phyloP scores from a whole-genome alignment of 2,888 invertebrate species.

The Chloromyia formosa region DNA sequence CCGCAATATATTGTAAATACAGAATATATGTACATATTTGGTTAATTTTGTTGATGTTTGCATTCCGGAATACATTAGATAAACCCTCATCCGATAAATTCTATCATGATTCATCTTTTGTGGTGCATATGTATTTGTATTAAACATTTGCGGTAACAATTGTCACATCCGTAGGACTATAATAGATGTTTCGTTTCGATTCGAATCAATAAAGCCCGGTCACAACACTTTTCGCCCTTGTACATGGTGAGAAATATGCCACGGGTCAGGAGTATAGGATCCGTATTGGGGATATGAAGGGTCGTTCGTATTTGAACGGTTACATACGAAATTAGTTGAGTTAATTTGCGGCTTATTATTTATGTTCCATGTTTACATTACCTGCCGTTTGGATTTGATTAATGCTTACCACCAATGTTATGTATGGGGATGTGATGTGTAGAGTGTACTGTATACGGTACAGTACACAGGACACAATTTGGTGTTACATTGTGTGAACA shows the following conservation, averaged over 20 bases:
- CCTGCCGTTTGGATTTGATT: constrained; percentile 11
- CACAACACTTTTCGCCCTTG: too few species aligned
- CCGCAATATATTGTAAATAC: neutral
- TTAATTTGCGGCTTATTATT: constrained; percentile 24
- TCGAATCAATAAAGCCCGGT: neutral
- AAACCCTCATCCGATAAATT: neutral
- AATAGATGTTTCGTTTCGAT: neutral
- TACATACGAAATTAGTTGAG: constrained; percentile 23
- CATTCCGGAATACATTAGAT: constrained; percentile 2
- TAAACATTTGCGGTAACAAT: neutral
- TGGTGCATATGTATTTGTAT: neutral
- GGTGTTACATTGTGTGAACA: constrained; percentile 10
- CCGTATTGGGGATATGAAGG: neutral
- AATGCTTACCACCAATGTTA: neutral
- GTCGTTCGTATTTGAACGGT: constrained; percentile 21
- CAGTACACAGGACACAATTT: neutral
- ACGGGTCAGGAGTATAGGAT: neutral
- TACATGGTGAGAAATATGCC: too few species aligned
- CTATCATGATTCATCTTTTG: neutral
- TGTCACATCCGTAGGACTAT: neutral
- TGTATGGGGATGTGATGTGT: neutral
- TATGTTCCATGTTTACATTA: neutral
- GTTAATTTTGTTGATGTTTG: neutral
- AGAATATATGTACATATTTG: too few species aligned
- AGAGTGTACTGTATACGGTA: too few species aligned